Evolutionary conservation across 1,140 invertebrate genomes (phyloP).

Genomic region (Apolygus lucorum): DNA sequence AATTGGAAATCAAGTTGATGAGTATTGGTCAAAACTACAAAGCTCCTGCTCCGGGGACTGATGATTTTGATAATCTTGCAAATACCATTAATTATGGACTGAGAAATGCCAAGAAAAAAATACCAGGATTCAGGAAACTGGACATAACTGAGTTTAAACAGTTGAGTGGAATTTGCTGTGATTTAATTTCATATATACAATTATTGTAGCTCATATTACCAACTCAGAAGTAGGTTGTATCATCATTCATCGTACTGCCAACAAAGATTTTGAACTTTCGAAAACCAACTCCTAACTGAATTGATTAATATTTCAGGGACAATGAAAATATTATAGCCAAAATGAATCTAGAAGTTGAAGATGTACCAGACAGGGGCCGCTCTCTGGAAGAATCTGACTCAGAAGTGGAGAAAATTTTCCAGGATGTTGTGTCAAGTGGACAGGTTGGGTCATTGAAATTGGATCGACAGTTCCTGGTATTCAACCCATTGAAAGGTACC

Average conservation of each 20-base stretch:
- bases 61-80: constrained; percentile 64
- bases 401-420: constrained; percentile 39
- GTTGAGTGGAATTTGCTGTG: constrained; percentile 51
- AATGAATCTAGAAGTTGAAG: constrained; percentile 57
- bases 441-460: constrained; percentile 65
- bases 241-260: too few relatives aligned
- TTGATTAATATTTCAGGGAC: constrained; percentile 42
- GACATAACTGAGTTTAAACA: constrained; percentile 59
- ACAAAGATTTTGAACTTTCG: too few relatives aligned
- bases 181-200: too few relatives aligned
- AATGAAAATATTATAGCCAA: constrained; percentile 52
- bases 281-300: too few relatives aligned
- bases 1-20: constrained; percentile 61
- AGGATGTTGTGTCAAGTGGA: constrained; percentile 58
- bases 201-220: too few relatives aligned
- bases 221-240: too few relatives aligned
- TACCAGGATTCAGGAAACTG: constrained; percentile 64
- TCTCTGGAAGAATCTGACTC: constrained; percentile 43
- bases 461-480: constrained; percentile 44
- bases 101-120: constrained; percentile 48
- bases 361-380: constrained; percentile 49
- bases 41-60: constrained; percentile 54
- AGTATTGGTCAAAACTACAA: constrained; percentile 67
- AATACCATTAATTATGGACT: constrained; percentile 50
- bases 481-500: not conserved